Evolutionary conservation across 2,797 vertebrate genomes (phyloP), one percentile per base, ranked within the genome.

Genomic region (Vespertilio murinus): DNA sequence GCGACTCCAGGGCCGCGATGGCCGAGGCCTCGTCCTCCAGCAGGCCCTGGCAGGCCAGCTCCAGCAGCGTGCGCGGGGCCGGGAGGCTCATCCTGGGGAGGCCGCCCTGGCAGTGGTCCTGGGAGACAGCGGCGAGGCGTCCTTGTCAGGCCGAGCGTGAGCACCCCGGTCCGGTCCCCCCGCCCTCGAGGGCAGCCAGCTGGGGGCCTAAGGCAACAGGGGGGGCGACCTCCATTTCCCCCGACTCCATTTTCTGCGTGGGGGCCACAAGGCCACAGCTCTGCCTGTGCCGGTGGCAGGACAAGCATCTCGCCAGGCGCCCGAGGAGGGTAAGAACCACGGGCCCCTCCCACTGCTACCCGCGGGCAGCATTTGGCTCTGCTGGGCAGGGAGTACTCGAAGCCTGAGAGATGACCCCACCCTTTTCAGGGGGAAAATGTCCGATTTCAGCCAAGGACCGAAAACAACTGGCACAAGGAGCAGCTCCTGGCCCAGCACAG

Each of bases 11-110:
- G 38, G 90, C 64, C 0, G 79, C 17, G 0, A 89, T 75, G 45
- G 92, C 75, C 56, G 73, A 78, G 54, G 79, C 56, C 79, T 96
- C 87, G 1, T 93, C 14, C 28, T 0, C 10, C 87, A 96, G 79
- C 79, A 96, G 78, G 82, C 90, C 93, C 69, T 70, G 69, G 20
- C 18, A 30, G 0, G 96, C 92, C 56, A 96, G 79, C 18, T 95
- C 90, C 83, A 93, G 23, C 1, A 96, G 92, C n/a, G 28, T 78
- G 4, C 23, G 56, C 0, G 75, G 87, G 6, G 13, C 33, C 9
- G 0, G 28, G 11, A 54, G 2, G 1, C 23, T 69, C 69, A 85
- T 70, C 47, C 79, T 94, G 54, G 81, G 42, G 45, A 56, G 69
- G 47, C 23, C 40, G 56, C 83, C 94, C 35, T 0, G 6, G 38